These are phyloP conservation scores for Oreochromis spilurus DNA, from an alignment of 2,113 vertebrate genomes.

Conservation along the genomic window DNA sequence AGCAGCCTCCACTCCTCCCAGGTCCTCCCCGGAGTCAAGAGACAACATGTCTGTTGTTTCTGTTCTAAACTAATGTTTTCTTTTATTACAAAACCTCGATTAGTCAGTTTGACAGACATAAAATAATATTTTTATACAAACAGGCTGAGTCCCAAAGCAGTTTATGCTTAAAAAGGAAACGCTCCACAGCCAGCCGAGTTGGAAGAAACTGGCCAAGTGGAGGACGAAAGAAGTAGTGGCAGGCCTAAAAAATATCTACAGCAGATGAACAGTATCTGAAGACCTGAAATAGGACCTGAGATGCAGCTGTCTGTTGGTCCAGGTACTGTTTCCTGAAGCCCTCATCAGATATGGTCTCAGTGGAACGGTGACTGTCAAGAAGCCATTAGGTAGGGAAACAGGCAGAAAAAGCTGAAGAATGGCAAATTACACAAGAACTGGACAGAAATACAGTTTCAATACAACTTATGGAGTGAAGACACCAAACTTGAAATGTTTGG, in stretches of 20 bases:
- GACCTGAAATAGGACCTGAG: accelerated
- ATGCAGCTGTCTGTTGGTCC: background rate
- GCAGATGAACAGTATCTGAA: background rate
- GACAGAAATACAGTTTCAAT: background rate
- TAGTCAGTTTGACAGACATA: background rate
- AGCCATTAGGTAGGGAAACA: accelerated
- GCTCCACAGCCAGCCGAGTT: accelerated
- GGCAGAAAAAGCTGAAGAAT: background rate
- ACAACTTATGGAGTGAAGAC: background rate
- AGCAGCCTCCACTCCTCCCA: background rate
- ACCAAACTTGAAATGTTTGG: background rate
- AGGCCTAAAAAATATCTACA: background rate
- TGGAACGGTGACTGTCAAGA: background rate
- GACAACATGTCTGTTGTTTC: background rate
- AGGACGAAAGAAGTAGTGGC: accelerated
- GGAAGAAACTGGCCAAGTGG: background rate
- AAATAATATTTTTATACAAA: background rate
- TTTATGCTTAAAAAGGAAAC: background rate
- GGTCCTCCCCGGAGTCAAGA: background rate
- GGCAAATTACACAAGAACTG: background rate
- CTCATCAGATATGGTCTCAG: background rate
- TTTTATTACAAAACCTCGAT: accelerated
- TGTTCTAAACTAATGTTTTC: accelerated
- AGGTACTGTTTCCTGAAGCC: background rate
- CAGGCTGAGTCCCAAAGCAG: accelerated